Base-by-base conservation (phyloP, 2,888 invertebrate species). In the Chymomyza caudatula region DNA sequence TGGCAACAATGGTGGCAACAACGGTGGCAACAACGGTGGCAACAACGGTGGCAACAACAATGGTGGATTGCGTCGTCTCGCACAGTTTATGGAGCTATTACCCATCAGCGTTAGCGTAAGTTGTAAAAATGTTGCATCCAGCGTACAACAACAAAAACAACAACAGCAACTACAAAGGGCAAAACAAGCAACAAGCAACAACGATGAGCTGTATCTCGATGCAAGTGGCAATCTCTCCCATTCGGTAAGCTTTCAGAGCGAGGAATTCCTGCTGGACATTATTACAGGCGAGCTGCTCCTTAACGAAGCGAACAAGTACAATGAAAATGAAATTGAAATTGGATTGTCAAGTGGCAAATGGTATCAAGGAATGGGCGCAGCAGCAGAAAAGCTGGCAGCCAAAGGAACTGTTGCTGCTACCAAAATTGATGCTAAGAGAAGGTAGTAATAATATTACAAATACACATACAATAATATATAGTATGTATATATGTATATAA, bases 161-260 rank as follows among this genome's bases (percentile, higher is more conserved):
- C 60, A 59, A 42, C 59, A 65, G 15, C 44, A 60, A 25, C 58
- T 60, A 55, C 52, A 56, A 29, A 53, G 54, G 43, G 20, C 54
- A 29, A 59, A 53, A n/a, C 29, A 37, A 37, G 29, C 43, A 59
- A 20, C 22, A 54, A n/a, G 51, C 51, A 1, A 19, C 42, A 19
- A 55, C 56, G 65, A 68, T 11, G 65, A 68, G 8, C 17, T 68
- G 37, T 55, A 57, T 22, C 57, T 37, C 43, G 63, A 51, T 49
- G 25, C 59, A 17, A 47, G 47, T 0, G 67, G 65, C 11, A 71
- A 22, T 52, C 76, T 83, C 15, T 69, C 74, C 60, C 77, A 77
- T 25, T 78, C 81, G 19, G 66, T 70, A 15, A 88, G 87, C 63
- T 87, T 79, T 55, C 81, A 84, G 15, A 88, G 87, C 69, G 87